These are phyloP conservation scores for Rhadinocentrus ornatus DNA, from an alignment of 2,797 vertebrate genomes.

Conservation along the genomic window DNA sequence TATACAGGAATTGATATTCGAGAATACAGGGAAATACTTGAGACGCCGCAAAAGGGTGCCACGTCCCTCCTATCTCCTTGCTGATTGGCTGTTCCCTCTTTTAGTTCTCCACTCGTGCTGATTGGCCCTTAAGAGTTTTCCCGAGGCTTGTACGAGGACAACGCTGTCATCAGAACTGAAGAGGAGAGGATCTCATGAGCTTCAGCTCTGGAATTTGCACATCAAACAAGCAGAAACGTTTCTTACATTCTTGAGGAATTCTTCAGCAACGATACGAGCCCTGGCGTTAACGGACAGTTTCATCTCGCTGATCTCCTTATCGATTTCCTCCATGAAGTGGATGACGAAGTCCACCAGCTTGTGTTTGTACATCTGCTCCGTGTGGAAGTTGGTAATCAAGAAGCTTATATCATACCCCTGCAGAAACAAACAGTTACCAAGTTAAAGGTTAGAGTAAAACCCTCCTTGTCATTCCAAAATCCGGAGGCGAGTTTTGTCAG, in stretches of 20 bases:
- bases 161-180: slow-evolving; percentile 76
- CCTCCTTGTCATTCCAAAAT: no score
- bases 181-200: slow-evolving; percentile 8
- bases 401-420: slow-evolving; percentile 99
- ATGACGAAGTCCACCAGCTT: slow-evolving; percentile 98
- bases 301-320: slow-evolving; percentile 99
- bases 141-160: slow-evolving; percentile 24
- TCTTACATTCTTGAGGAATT: slow-evolving; percentile 97
- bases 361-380: slow-evolving; percentile 99
- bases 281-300: slow-evolving; percentile 96
- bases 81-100: slow-evolving; percentile 62
- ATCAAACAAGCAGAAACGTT: neutral
- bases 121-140: slow-evolving; percentile 49
- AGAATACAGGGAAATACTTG: slow-evolving; percentile 65
- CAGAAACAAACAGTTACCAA: neutral
- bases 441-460: no score
- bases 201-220: neutral
- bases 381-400: slow-evolving; percentile 99
- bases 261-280: slow-evolving; percentile 95
- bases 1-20: slow-evolving; percentile 78
- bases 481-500: no score
- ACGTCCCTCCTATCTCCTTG: slow-evolving; percentile 41
- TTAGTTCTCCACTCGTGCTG: slow-evolving; percentile 44
- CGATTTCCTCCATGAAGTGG: slow-evolving; percentile 99
- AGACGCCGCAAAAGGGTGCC: slow-evolving; percentile 44